Evolutionary conservation across 2,113 vertebrate species (phyloP).

Genomic region (Thamnophis sirtalis): DNA sequence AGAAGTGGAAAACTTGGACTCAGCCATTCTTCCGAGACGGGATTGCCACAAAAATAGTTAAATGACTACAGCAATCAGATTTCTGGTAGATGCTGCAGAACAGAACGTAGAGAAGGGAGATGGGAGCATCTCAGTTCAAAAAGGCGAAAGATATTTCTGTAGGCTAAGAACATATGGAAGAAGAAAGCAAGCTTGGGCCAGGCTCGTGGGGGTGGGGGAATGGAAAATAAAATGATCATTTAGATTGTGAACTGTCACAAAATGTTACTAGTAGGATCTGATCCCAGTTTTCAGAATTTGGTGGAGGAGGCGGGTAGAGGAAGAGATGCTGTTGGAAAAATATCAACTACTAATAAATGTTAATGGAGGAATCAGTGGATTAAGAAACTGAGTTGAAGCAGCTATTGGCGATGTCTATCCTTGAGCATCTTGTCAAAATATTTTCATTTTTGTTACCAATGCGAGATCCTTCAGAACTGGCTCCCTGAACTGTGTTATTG

Average conservation of each 20-base stretch:
- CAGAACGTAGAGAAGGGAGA: conserved; percentile 66
- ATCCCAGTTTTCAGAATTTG: conserved; percentile 21
- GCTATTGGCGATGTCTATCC: conserved; percentile 64
- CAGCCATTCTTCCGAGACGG: conserved; percentile 52
- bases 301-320: conserved; percentile 21
- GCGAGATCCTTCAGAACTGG: conserved; percentile 44
- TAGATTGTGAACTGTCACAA: conserved; percentile 22
- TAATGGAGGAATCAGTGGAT: conserved; percentile 60
- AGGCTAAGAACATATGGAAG: conserved; percentile 75
- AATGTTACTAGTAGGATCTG: conserved; percentile 15
- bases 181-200: conserved; percentile 56
- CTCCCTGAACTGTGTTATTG: conserved; percentile 38
- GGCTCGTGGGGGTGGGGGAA: conserved; percentile 26
- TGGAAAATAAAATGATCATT: conserved; percentile 32
- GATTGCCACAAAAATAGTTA: conserved; percentile 63
- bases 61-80: conserved; percentile 31
- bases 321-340: conserved; percentile 48
- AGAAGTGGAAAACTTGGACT: conserved; percentile 58
- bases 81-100: conserved; percentile 56
- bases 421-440: conserved; percentile 61
- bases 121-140: conserved; percentile 69
- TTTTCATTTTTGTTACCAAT: conserved; percentile 55
- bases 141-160: conserved; percentile 75
- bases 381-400: conserved; percentile 63
- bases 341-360: conserved; percentile 54